Base-by-base conservation (phyloP, 2,113 vertebrate species). In the Clinocottus analis region DNA sequence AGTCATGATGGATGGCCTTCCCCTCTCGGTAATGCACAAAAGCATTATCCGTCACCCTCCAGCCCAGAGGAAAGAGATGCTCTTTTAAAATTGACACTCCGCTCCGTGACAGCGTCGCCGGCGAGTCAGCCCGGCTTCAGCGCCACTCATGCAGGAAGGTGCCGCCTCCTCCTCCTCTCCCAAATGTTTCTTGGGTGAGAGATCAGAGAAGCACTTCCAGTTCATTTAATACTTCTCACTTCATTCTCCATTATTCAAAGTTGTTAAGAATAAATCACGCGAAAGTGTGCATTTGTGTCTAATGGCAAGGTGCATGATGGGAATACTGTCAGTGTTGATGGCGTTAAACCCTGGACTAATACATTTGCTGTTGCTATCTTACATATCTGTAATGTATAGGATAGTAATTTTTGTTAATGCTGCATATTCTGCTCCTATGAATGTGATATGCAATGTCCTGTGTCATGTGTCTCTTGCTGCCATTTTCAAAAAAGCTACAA, bases 151-250 rank as follows among this genome's bases (percentile, higher is more conserved):
- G 84, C 88, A 73, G 76, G 71, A 75, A 87, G 82, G 77, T 70
- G 75, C 51, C 82, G 49, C 43, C 19, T 84, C 39, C 39, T 41
- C 39, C 39, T 41, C 39, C 39, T 14, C 29, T 35, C 82, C 63
- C 41, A 82, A 63, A 85, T 89, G 76, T 68, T 61, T 63, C 75
- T 64, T 31, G 61, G 77, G 59, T 59, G 51, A 41, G 29, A 58
- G 65, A 75, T 82, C 62, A 64, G n/a, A 53, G 55, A 75, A 21
- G 67, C 66, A n/a, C 76, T 85, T 88, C 72, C 37, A 75, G 47
- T 79, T 88, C 83, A 84, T 86, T 80, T 88, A 85, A 82, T 76
- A 66, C 84, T 55, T 79, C 84, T 85, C 64, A 80, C 75, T 81
- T 85, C 49, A 77, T 77, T 62, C 69, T 25, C 41, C 62, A 82